phyloP scores from a whole-genome alignment of 92 coral and sea anemone species.

The Palythoa heliodiscus region DNA sequence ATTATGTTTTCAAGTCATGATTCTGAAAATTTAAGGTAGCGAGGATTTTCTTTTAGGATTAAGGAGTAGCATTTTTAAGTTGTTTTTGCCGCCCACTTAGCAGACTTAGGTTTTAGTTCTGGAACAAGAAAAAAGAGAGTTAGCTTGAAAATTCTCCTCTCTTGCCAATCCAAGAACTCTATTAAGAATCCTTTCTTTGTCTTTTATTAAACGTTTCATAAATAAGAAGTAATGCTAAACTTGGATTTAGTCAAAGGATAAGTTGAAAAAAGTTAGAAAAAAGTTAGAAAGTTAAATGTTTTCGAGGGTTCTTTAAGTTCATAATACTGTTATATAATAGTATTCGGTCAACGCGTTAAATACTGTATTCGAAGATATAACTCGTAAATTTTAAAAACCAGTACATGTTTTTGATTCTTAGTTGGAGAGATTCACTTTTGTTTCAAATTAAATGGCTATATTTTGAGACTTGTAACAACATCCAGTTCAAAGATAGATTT shows the following conservation, averaged over 20 bases:
- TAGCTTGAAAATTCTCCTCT: no score
- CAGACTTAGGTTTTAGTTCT: no score
- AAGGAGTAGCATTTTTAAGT: no score
- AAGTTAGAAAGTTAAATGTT: background rate
- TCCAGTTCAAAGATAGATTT: background rate
- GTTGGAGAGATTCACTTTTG: background rate
- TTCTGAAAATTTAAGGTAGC: no score
- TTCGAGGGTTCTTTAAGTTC: background rate
- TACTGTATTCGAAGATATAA: background rate
- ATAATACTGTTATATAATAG: background rate
- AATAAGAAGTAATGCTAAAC: background rate
- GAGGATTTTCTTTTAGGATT: no score
- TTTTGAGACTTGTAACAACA: background rate
- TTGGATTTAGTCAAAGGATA: background rate
- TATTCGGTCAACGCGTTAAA: background rate
- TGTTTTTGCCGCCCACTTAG: no score
- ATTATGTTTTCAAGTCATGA: no score
- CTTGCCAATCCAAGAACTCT: no score
- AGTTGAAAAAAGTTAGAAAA: background rate
- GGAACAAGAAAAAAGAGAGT: no score
- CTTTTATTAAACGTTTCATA: background rate
- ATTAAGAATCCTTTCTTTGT: no score
- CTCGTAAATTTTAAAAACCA: background rate
- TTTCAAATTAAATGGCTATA: background rate
- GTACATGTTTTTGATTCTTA: background rate